phyloP scores from a whole-genome alignment of 1,140 invertebrate genomes.

The Leptinotarsa undecemlineata region DNA sequence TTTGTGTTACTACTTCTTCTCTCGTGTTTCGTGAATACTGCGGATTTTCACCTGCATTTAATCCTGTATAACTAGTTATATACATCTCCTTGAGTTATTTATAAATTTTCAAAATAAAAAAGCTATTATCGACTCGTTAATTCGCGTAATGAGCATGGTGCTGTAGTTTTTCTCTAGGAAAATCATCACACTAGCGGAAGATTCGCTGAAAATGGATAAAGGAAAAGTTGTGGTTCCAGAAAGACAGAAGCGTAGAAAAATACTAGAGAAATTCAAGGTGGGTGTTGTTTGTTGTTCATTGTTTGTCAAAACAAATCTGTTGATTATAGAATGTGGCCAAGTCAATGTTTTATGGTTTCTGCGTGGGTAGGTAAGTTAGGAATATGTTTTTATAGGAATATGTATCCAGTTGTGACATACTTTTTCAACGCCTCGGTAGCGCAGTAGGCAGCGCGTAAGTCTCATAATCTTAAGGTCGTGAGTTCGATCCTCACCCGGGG shows the following conservation, averaged over 20 bases:
- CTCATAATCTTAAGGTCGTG: slow-evolving; percentile 97
- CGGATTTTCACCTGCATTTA: background rate
- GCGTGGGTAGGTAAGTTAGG: background rate
- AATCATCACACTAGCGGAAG: background rate
- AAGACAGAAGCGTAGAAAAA: slow-evolving; percentile 35
- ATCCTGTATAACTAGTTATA: background rate
- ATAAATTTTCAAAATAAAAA: slow-evolving; percentile 30
- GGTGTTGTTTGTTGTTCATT: slow-evolving; percentile 8
- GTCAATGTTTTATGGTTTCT: background rate
- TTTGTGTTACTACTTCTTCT: no score
- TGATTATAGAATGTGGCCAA: background rate
- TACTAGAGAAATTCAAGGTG: slow-evolving; percentile 33
- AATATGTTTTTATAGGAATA: background rate
- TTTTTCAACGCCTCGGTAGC: slow-evolving; percentile 77
- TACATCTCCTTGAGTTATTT: slow-evolving; percentile 32
- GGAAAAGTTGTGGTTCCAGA: slow-evolving; percentile 35
- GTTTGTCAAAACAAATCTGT: background rate
- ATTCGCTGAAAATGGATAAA: slow-evolving; percentile 28
- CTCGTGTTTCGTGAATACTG: no score
- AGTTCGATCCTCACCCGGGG: slow-evolving; percentile 94
- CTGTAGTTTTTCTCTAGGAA: background rate
- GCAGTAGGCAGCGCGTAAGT: slow-evolving; percentile 95
- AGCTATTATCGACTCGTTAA: slow-evolving; percentile 23
- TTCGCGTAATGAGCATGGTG: slow-evolving; percentile 13
- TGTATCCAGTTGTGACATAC: background rate